A percentile compares a stretch with the other conserved stretches of the same genome.
These are phyloP conservation scores for Altica lythri DNA, from an alignment of 2,888 invertebrate species.

Conservation along the genomic window DNA sequence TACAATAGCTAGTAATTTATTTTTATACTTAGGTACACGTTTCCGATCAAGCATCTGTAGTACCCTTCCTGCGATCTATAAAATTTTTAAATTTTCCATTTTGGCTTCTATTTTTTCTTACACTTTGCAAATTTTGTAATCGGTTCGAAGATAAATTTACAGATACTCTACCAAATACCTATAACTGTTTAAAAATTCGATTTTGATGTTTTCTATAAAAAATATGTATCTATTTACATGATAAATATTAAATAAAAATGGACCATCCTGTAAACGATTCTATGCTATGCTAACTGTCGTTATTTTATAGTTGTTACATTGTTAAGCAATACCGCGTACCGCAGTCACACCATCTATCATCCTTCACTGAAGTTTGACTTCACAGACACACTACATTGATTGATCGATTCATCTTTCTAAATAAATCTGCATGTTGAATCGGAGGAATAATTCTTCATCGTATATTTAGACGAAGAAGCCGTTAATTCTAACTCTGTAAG, in stretches of 20 bases:
- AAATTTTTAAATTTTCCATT: too few species aligned
- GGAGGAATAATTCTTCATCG: slow-evolving; percentile 20
- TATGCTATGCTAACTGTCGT: slow-evolving; percentile 6
- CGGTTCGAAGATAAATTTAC: too few species aligned
- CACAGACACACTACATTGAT: slow-evolving; percentile 42
- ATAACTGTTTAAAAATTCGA: neutral
- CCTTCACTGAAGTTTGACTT: slow-evolving; percentile 38
- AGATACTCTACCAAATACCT: neutral
- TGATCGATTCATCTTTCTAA: slow-evolving; percentile 46
- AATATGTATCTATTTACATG: neutral
- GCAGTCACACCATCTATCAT: slow-evolving; percentile 45
- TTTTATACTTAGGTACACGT: too few species aligned
- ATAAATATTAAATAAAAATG: neutral
- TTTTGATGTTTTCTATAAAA: neutral
- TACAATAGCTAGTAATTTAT: too few species aligned
- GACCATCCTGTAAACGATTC: neutral
- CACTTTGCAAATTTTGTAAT: too few species aligned
- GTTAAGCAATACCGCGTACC: slow-evolving; percentile 44
- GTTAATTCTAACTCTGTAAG: slow-evolving; percentile 14
- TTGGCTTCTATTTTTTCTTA: too few species aligned
- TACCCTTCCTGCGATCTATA: too few species aligned
- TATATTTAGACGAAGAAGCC: slow-evolving; percentile 16
- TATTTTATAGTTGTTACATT: slow-evolving; percentile 26
- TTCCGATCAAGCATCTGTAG: too few species aligned
- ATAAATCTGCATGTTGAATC: slow-evolving; percentile 44